A percentile compares a stretch with the other conserved stretches of the same genome.
phyloP scores from a whole-genome alignment of 2,113 vertebrate species.

The Phalacrocorax brasilianus region DNA sequence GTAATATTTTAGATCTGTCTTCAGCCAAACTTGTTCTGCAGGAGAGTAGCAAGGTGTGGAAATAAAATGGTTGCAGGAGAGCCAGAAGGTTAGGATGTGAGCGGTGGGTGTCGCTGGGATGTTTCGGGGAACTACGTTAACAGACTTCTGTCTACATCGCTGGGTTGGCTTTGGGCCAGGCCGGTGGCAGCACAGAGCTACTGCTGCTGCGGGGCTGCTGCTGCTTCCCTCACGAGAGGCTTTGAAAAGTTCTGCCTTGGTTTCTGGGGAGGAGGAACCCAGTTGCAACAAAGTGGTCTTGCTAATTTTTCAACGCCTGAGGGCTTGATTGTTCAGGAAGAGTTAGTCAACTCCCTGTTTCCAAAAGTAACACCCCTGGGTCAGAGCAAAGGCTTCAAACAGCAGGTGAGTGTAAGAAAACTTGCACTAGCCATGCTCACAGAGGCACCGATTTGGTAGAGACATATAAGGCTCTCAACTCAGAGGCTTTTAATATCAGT shows the following conservation, averaged over 20 bases:
- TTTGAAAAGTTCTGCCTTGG: neutral
- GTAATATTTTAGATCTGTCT: neutral
- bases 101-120: neutral
- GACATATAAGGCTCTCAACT: neutral
- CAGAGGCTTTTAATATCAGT: neutral
- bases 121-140: neutral
- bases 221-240: neutral
- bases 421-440: neutral
- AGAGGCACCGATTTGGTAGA: neutral
- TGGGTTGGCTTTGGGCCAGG: neutral
- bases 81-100: neutral
- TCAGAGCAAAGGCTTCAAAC: neutral
- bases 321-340: neutral
- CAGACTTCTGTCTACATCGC: neutral
- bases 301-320: neutral
- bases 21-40: neutral
- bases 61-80: accelerated
- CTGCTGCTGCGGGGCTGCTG: neutral
- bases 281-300: neutral
- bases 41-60: neutral
- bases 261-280: neutral
- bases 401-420: neutral
- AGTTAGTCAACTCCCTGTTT: neutral
- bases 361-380: neutral
- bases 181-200: neutral